These are phyloP conservation scores for Cichladusa arquata DNA, from an alignment of 2,113 vertebrate genomes.

Conservation along the genomic window DNA sequence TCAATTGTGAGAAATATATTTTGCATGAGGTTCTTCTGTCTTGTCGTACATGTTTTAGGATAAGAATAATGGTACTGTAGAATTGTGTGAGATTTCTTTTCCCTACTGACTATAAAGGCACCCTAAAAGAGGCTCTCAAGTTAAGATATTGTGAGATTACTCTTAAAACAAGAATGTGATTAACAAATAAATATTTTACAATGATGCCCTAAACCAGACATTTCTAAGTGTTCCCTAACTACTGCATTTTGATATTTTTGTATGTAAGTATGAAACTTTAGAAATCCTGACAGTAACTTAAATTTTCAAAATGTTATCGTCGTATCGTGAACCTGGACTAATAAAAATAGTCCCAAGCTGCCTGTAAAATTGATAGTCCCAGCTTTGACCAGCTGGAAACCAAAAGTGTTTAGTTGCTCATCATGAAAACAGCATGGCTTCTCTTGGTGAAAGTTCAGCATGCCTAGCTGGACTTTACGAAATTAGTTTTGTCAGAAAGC, in stretches of 20 bases:
- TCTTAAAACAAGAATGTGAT: not conserved
- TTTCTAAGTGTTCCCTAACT: not conserved
- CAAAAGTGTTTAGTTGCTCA: not conserved
- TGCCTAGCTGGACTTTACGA: not conserved
- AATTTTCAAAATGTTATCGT: not conserved
- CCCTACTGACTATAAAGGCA: not conserved
- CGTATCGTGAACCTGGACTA: not conserved
- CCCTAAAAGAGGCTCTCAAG: not conserved
- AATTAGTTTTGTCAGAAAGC: not conserved
- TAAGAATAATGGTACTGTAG: not conserved
- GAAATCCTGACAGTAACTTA: not conserved
- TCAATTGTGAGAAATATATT: not conserved
- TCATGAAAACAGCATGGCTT: not conserved
- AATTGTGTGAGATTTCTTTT: not conserved
- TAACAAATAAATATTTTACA: not conserved
- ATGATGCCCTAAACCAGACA: not conserved
- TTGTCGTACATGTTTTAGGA: not conserved
- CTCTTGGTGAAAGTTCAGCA: not conserved
- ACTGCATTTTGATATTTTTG: not conserved
- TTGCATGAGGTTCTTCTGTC: not conserved
- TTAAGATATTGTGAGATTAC: not conserved
- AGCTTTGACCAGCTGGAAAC: not conserved
- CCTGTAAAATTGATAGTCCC: not conserved
- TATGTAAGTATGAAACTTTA: not conserved
- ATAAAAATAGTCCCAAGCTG: not conserved